phyloP scores from a whole-genome alignment of 2,113 vertebrate genomes.

The Ochotona princeps region DNA sequence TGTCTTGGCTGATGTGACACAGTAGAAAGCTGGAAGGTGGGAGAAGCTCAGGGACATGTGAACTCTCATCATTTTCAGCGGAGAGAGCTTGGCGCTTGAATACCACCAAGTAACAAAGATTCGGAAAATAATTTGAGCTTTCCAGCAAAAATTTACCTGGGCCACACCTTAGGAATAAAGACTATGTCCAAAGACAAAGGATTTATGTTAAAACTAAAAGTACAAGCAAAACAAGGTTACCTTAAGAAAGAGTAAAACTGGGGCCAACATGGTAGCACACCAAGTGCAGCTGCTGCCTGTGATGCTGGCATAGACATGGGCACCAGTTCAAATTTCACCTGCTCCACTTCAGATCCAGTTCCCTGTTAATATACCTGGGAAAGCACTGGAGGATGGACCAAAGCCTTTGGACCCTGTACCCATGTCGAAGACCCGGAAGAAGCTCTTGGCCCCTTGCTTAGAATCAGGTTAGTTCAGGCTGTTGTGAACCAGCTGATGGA shows the following conservation, averaged over 20 bases:
- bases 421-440: too few relatives aligned
- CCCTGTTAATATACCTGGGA: too few relatives aligned
- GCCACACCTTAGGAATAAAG: not conserved
- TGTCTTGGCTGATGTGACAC: not conserved
- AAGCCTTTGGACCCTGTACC: too few relatives aligned
- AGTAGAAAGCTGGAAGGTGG: not conserved
- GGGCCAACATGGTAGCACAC: not conserved
- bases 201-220: conserved; percentile 11
- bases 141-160: too few relatives aligned
- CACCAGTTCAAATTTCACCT: too few relatives aligned
- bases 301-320: too few relatives aligned
- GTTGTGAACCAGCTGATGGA: too few relatives aligned
- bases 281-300: too few relatives aligned
- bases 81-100: not conserved
- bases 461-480: too few relatives aligned
- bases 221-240: not conserved
- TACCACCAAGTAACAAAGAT: not conserved
- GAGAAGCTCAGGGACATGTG: not conserved
- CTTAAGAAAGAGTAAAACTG: not conserved
- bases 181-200: not conserved
- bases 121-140: not conserved
- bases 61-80: not conserved
- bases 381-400: too few relatives aligned
- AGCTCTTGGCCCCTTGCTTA: too few relatives aligned
- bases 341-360: too few relatives aligned